Percentiles rank a stretch among this genome's conserved stretches.
Conservation (phyloP, 2,797 vertebrate genomes). For the Yasuhikotakia modesta region DNA sequence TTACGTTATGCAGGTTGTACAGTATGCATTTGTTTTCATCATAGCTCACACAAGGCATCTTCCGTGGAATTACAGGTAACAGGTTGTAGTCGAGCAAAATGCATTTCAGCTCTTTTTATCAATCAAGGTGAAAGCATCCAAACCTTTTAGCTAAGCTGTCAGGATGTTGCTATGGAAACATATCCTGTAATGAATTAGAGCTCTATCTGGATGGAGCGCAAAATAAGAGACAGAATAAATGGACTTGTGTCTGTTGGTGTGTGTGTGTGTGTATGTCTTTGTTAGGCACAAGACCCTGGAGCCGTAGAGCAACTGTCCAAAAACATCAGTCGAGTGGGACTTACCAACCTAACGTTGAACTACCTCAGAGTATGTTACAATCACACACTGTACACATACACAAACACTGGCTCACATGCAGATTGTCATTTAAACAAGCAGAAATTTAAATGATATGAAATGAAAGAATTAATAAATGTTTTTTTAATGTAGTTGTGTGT, state of each 20-base stretch:
- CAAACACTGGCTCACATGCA: constrained; percentile 2
- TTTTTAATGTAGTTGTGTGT: constrained; percentile 88
- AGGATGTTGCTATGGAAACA: constrained; percentile 58
- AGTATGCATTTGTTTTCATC: neutral
- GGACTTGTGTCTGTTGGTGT: constrained; percentile 32
- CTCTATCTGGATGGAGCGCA: constrained; percentile 52
- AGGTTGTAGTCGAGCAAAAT: constrained; percentile 43
- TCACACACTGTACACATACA: constrained; percentile 6
- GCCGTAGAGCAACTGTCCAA: constrained; percentile 99
- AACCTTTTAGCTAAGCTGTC: constrained; percentile 56
- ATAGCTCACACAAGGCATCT: neutral
- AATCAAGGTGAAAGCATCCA: constrained; percentile 56
- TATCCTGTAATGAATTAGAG: constrained; percentile 59
- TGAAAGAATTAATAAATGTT: neutral
- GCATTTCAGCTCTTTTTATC: constrained; percentile 52
- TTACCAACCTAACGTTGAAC: constrained; percentile 99
- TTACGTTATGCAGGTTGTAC: neutral
- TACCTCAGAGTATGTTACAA: constrained; percentile 95
- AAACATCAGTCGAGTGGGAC: constrained; percentile 98
- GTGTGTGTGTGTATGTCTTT: constrained; percentile 44
- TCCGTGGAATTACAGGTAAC: neutral
- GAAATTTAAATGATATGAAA: neutral
- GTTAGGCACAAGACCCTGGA: constrained; percentile 96
- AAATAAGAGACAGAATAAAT: constrained; percentile 50
- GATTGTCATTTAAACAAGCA: neutral